A percentile compares a stretch with the other conserved stretches of the same genome.
Evolutionary conservation across 2,888 invertebrate species (phyloP).

Genomic region (Arctia plantaginis): DNA sequence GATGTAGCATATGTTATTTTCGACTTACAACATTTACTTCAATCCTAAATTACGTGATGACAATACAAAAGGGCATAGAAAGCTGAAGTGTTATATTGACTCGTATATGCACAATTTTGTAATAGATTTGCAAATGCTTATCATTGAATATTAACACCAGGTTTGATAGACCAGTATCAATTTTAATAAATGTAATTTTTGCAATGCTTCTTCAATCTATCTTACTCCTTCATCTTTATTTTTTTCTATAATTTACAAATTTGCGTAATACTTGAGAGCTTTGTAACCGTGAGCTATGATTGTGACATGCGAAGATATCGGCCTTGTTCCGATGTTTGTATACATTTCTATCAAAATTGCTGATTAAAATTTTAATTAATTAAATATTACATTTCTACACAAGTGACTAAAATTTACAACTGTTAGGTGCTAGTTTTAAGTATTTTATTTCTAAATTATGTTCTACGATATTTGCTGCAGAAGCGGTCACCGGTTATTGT

Average conservation of each 20-base stretch:
- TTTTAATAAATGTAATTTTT: conserved; percentile 50
- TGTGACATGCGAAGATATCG: conserved; percentile 64
- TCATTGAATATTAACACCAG: conserved; percentile 9
- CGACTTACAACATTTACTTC: conserved; percentile 83
- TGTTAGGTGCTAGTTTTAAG: background rate
- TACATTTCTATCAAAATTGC: conserved; percentile 34
- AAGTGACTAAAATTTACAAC: background rate
- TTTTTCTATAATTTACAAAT: conserved; percentile 54
- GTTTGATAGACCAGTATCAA: conserved; percentile 28
- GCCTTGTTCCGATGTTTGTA: conserved; percentile 53
- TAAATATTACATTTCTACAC: conserved; percentile 4
- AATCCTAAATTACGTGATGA: conserved; percentile 81
- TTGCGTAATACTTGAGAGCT: conserved; percentile 63
- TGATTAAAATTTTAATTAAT: conserved; percentile 24
- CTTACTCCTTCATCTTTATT: conserved; percentile 54
- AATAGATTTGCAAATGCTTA: conserved; percentile 33
- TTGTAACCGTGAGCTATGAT: conserved; percentile 60
- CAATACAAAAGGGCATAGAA: conserved; percentile 75
- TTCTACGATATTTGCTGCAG: conserved; percentile 41
- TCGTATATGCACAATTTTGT: conserved; percentile 43
- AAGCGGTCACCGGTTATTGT: conserved; percentile 56
- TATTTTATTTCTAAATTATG: conserved; percentile 3
- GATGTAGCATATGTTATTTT: conserved; percentile 83
- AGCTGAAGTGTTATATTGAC: conserved; percentile 52
- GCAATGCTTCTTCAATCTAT: conserved; percentile 56